Evolutionary conservation across 2,797 vertebrate species (phyloP).

Genomic region (Trachurus trachurus): DNA sequence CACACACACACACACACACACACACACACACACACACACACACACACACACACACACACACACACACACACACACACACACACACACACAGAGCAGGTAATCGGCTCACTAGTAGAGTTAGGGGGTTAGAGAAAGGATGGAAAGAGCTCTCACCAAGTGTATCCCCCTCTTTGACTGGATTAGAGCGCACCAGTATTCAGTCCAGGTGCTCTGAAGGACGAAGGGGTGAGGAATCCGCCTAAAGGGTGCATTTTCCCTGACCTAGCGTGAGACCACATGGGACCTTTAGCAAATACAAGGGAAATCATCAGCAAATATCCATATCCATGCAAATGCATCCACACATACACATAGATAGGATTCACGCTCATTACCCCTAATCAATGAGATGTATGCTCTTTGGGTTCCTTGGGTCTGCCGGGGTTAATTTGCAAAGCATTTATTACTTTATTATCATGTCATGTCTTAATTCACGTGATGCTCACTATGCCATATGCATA

Average conservation of each 20-base stretch:
- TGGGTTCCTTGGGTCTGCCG: conserved; percentile 65
- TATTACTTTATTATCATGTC: conserved; percentile 82
- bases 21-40: conserved; percentile 63
- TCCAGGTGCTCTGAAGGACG: conserved; percentile 68
- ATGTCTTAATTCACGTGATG: conserved; percentile 65
- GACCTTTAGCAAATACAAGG: conserved; percentile 22
- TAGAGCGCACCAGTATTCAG: conserved; percentile 67
- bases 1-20: conserved; percentile 42
- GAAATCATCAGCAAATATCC: conserved; percentile 23
- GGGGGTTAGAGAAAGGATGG: conserved; percentile 63
- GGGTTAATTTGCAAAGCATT: conserved; percentile 82
- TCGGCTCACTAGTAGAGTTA: conserved; percentile 76
- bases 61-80: conserved; percentile 42
- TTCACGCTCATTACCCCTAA: conserved; percentile 68
- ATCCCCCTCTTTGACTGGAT: conserved; percentile 75
- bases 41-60: conserved; percentile 47
- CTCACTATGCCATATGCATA: conserved; percentile 66
- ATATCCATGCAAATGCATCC: conserved; percentile 8
- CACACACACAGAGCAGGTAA: conserved; percentile 81
- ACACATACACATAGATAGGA: conserved; percentile 17
- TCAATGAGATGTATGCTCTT: conserved; percentile 64
- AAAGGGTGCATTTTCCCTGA: conserved; percentile 48
- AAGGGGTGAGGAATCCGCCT: conserved; percentile 46
- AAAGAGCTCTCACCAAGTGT: conserved; percentile 69
- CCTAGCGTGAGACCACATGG: conserved; percentile 39